Evolutionary conservation across 2,888 invertebrate species (phyloP).

Genomic region (Calliphora vomitoria): DNA sequence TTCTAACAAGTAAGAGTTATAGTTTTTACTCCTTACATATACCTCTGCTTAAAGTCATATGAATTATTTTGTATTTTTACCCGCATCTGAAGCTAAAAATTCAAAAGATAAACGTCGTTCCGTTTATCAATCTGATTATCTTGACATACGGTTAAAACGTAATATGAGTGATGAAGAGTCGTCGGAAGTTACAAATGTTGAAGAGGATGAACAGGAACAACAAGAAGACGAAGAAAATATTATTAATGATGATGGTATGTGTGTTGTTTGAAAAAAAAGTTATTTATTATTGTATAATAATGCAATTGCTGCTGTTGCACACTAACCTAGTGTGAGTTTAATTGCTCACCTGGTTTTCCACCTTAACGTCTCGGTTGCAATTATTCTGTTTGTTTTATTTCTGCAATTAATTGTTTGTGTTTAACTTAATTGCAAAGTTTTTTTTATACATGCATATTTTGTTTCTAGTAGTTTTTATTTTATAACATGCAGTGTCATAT

Average conservation of each 20-base stretch:
- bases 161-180: slow-evolving; percentile 65
- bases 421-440: background rate
- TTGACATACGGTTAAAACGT: slow-evolving; percentile 78
- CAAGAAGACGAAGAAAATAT: background rate
- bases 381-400: slow-evolving; percentile 7
- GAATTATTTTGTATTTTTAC: slow-evolving; percentile 81
- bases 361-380: background rate
- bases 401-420: slow-evolving; percentile 28
- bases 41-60: slow-evolving; percentile 68
- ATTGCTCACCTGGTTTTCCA: background rate
- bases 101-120: slow-evolving; percentile 75
- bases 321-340: too few relatives aligned
- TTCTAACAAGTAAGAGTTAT: slow-evolving; percentile 62
- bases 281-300: background rate
- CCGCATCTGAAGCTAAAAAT: slow-evolving; percentile 78
- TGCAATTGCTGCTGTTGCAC: background rate
- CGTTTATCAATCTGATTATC: slow-evolving; percentile 80
- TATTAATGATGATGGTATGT: slow-evolving; percentile 48
- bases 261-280: background rate
- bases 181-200: slow-evolving; percentile 35
- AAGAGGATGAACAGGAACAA: background rate
- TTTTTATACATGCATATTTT: background rate
- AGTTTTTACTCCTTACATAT: background rate
- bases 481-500: slow-evolving; percentile 13
- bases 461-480: background rate